A percentile compares a stretch with the other conserved stretches of the same genome.
phyloP scores from a whole-genome alignment of 2,888 invertebrate species.

The Tachina grossa region DNA sequence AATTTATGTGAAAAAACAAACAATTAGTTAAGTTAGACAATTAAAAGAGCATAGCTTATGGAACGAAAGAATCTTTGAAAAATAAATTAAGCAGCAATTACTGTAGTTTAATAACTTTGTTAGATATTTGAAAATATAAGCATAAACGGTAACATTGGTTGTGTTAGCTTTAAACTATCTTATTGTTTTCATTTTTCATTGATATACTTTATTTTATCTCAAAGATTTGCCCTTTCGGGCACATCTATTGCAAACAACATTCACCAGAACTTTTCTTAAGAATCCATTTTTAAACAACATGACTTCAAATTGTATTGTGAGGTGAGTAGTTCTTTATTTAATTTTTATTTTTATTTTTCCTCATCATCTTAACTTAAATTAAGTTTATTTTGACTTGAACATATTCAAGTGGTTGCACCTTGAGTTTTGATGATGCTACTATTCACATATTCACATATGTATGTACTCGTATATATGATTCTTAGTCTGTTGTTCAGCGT shows the following conservation, averaged over 20 bases:
- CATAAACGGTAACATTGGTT: no score
- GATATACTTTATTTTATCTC: not conserved
- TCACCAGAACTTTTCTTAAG: constrained; percentile 58
- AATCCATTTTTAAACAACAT: constrained; percentile 66
- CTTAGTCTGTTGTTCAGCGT: not conserved
- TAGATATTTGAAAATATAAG: no score
- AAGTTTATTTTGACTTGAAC: constrained; percentile 59
- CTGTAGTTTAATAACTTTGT: no score
- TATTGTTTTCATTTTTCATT: no score
- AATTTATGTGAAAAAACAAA: no score
- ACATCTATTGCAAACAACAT: constrained; percentile 32
- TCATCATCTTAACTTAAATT: constrained; percentile 56
- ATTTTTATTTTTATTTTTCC: not conserved
- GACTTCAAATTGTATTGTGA: constrained; percentile 53
- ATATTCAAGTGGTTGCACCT: constrained; percentile 30
- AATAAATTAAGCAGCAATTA: no score
- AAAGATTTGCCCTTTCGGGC: constrained; percentile 31
- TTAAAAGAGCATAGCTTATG: no score
- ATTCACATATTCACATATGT: constrained; percentile 18
- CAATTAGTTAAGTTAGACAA: no score
- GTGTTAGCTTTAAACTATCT: no score
- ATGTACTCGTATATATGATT: no score
- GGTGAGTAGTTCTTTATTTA: constrained; percentile 22
- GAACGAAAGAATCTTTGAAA: no score
- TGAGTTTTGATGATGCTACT: constrained; percentile 33